phyloP scores from a whole-genome alignment of 2,888 invertebrate species.

The Trimorus sp. region DNA sequence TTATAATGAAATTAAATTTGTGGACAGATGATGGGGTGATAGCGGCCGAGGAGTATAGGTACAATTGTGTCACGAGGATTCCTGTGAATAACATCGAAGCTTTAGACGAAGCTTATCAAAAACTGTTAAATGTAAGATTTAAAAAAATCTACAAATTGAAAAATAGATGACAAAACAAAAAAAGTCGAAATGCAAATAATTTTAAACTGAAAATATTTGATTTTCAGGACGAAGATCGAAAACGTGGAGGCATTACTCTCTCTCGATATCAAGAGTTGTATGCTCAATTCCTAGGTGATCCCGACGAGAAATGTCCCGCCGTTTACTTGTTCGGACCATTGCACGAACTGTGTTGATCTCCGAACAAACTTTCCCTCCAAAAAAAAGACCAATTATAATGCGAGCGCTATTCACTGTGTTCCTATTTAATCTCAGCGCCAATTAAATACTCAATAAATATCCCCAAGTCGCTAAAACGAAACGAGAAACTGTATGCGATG shows the following conservation, averaged over 20 bases:
- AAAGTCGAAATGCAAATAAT: not conserved
- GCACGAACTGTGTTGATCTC: constrained; percentile 81
- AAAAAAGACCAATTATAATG: constrained; percentile 24
- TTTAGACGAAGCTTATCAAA: constrained; percentile 90
- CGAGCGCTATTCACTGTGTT: constrained; percentile 29
- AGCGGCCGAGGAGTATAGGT: constrained; percentile 90
- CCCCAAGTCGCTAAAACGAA: constrained; percentile 11
- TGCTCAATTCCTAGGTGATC: constrained; percentile 91
- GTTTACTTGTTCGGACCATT: constrained; percentile 91
- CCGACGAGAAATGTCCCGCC: constrained; percentile 87
- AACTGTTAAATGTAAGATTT: constrained; percentile 88
- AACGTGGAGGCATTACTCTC: constrained; percentile 89
- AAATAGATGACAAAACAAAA: too few species aligned
- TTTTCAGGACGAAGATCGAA: constrained; percentile 89
- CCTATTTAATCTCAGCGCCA: constrained; percentile 33
- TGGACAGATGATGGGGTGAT: constrained; percentile 87
- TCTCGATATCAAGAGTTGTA: constrained; percentile 92
- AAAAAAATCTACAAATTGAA: too few species aligned
- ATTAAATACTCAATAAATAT: constrained; percentile 35
- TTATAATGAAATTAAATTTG: too few species aligned
- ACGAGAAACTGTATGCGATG: not conserved
- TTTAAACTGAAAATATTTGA: not conserved
- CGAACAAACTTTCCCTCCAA: not conserved
- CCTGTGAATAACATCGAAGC: constrained; percentile 89
- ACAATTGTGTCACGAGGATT: constrained; percentile 91